phyloP scores from a whole-genome alignment of 2,888 invertebrate genomes.

The Ormyrus nitidulus region DNA sequence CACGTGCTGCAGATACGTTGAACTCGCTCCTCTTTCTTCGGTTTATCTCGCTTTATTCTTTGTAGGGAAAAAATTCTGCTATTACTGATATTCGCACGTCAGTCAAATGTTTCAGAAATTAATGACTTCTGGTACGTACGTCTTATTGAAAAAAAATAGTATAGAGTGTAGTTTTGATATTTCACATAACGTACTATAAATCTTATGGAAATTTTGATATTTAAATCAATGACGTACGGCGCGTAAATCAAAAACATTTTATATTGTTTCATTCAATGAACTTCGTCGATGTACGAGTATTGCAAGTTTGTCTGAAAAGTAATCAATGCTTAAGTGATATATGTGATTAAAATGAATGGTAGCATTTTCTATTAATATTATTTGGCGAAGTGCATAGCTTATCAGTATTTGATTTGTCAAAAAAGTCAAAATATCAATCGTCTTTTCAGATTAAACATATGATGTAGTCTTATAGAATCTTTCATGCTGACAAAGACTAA shows the following conservation, averaged over 20 bases:
- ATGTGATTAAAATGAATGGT: no score
- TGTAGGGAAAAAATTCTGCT: conserved; percentile 19
- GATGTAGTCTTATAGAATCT: no score
- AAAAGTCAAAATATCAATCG: no score
- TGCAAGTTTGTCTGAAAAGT: conserved; percentile 26
- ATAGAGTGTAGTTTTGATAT: conserved; percentile 10
- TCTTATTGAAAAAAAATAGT: not conserved
- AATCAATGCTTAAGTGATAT: conserved; percentile 1
- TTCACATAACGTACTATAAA: not conserved
- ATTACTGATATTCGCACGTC: conserved; percentile 63
- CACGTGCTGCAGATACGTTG: conserved; percentile 56
- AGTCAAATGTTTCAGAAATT: conserved; percentile 62
- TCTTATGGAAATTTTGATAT: conserved; percentile 34
- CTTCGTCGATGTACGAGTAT: not conserved
- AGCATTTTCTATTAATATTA: no score
- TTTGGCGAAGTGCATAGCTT: not conserved
- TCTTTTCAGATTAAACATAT: no score
- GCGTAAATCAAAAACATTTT: conserved; percentile 31
- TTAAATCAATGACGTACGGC: conserved; percentile 16
- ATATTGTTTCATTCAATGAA: conserved; percentile 38
- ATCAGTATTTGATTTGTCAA: not conserved
- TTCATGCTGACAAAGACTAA: no score
- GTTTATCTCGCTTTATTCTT: conserved; percentile 59
- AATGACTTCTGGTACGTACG: conserved; percentile 55
- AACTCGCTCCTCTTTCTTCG: conserved; percentile 57